Conservation (phyloP, 2,888 invertebrate species). For the Galerucella nymphaeae region DNA sequence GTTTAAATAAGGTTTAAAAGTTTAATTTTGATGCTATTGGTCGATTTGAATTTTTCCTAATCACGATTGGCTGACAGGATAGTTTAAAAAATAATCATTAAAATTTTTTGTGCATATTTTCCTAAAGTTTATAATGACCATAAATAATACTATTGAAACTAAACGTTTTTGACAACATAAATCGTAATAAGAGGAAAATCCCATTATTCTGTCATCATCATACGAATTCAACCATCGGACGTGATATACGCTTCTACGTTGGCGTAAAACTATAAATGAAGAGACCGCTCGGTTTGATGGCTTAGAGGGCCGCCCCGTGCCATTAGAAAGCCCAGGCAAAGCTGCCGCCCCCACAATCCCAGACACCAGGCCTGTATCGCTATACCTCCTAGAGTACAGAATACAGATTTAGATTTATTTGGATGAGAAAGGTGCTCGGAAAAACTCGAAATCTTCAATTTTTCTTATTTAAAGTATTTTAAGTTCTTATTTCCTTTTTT, state of each 20-base stretch:
- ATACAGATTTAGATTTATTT: conserved; percentile 12
- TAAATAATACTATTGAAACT: not conserved
- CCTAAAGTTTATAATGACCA: not conserved
- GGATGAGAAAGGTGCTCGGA: not conserved
- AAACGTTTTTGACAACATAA: not conserved
- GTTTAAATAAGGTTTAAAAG: no score
- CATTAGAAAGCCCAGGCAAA: conserved; percentile 47
- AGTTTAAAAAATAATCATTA: not conserved
- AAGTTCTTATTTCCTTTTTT: not conserved
- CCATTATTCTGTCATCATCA: not conserved
- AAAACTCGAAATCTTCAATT: not conserved
- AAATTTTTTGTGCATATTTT: not conserved
- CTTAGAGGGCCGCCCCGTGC: conserved; percentile 14
- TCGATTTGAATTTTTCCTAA: no score
- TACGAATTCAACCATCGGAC: conserved; percentile 1
- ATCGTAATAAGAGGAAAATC: not conserved
- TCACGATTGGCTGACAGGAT: no score
- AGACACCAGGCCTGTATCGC: conserved; percentile 45
- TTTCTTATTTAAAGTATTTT: conserved; percentile 1
- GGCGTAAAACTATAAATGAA: conserved; percentile 19
- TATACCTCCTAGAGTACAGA: conserved; percentile 19
- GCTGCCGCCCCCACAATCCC: conserved; percentile 52
- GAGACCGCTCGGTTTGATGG: conserved; percentile 2
- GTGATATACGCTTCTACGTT: conserved; percentile 4
- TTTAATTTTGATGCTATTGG: no score